Base-by-base conservation (phyloP, 2,797 vertebrate genomes). In the Sebastes baramenuke region DNA sequence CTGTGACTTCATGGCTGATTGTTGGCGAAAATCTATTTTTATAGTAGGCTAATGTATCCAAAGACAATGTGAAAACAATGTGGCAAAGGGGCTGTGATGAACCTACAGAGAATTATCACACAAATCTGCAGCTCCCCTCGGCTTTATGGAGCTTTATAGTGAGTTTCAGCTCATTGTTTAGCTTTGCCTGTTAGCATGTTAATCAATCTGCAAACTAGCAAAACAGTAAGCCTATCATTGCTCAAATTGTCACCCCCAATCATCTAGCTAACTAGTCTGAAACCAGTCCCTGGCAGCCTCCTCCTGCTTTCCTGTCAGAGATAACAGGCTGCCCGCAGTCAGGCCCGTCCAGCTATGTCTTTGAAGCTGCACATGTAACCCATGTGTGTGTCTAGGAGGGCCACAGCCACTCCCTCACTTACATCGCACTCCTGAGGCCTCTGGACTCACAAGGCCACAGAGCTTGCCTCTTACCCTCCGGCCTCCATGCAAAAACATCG, bases 401-500 rank as follows among this genome's bases (percentile, higher is more conserved):
- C 74, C 72, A 62, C 79, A 68, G 52, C 56, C 54, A 49, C 78
- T 67, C 75, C 75, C 32, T 24, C 30, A 20, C 56, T 49, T 24
- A 25, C 72, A 67, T 72, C 5, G 27, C 62, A 67, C 87, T 60
- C 65, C 78, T 59, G 81, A 83, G 76, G 75, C 85, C 75, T 71
- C 75, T 71, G 59, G 59, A 80, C 82, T 77, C 79, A 67, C 67
- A 81, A 79, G 87, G 86, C 76, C 83, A 77, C 80, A 75, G 77
- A 85, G 81, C 75, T 91, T 80, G 83, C 85, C 86, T 89, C 91
- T 90, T 74, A 87, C 82, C 79, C 73, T 52, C 2, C 68, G 79
- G 92, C 93, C 91, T 93, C 82, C 72, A 77, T 91, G 88, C 89
- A 90, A 95, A 94, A 94, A 96, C 91, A 95, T 93, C 14, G 69